Conservation (phyloP, 2,113 vertebrate genomes). For the Mobula birostris region DNA sequence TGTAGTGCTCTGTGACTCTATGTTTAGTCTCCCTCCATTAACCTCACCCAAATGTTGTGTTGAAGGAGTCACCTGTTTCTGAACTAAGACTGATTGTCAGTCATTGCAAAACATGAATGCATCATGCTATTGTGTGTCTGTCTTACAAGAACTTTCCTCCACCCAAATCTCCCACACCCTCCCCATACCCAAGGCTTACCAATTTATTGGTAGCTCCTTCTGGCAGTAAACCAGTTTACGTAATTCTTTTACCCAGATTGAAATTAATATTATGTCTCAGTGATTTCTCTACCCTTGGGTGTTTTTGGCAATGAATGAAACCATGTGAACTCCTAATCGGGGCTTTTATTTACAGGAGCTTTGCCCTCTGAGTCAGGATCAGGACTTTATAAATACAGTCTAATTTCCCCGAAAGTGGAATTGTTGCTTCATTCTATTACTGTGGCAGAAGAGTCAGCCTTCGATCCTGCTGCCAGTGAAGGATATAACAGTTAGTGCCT, state of each 20-base stretch:
- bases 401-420: neutral
- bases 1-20: no score
- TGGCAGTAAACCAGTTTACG: neutral
- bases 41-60: no score
- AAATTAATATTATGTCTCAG: neutral
- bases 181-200: neutral
- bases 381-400: neutral
- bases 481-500: neutral
- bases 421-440: neutral
- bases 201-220: neutral
- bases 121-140: no score
- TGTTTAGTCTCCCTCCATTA: no score
- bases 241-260: neutral
- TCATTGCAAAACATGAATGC: no score
- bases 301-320: neutral
- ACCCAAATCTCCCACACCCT: no score
- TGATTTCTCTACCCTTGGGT: neutral
- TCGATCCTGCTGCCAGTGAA: neutral
- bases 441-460: neutral
- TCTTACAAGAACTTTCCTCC: no score
- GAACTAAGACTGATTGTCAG: no score
- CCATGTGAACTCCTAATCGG: neutral
- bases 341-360: neutral
- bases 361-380: neutral
- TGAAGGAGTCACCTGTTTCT: no score